Evolutionary conservation across 1,140 invertebrate genomes (phyloP), one percentile per base, ranked within the genome.

Genomic region (Atta texana): DNA sequence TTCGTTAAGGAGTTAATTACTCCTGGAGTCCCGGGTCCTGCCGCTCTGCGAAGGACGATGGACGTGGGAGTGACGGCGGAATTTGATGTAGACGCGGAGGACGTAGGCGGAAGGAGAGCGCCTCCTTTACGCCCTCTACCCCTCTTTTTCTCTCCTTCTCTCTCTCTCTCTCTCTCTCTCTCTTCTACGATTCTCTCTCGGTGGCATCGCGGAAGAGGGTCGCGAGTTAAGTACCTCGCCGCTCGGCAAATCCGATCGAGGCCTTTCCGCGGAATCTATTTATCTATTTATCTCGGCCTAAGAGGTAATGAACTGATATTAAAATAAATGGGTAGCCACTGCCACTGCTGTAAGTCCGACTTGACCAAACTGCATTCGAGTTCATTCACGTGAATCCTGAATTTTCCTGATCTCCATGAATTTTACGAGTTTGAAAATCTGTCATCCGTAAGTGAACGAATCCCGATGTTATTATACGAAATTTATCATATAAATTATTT

Each of bases 1-100:
- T 95, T 95, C 94, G 94, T 95, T 95, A 95, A 94, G 93, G 93
- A 94, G 94, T 95, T 95, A 95, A 95, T 95, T 95, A 95, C 94
- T 94, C 91, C 91, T 90, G 87, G 91, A 94, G 94, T 94, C 91
- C 90, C 87, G 90, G 90, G 90, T 93, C 90, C 90, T 91, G 88
- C 90, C 86, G 87, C 87, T 86, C 87, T 77, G 84, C 84, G 91
- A 90, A 92, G 92, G 91, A 91, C 91, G 94, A 92, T 91, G 91
- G 92, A 92, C 91, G 92, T 88, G 90, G 90, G 88, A 91, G 90
- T 91, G 89, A 91, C 81, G 87, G 55, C 87, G 89, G 89, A 92
- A 92, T 92, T 91, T 90, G 89, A 91, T 87, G 91, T 92, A 93
- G 92, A 92, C 88, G 91, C 91, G 91, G 85, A 84, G 72, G 76